These are phyloP conservation scores for Polypterus bichir DNA, from an alignment of 2,113 vertebrate species.

Conservation along the genomic window DNA sequence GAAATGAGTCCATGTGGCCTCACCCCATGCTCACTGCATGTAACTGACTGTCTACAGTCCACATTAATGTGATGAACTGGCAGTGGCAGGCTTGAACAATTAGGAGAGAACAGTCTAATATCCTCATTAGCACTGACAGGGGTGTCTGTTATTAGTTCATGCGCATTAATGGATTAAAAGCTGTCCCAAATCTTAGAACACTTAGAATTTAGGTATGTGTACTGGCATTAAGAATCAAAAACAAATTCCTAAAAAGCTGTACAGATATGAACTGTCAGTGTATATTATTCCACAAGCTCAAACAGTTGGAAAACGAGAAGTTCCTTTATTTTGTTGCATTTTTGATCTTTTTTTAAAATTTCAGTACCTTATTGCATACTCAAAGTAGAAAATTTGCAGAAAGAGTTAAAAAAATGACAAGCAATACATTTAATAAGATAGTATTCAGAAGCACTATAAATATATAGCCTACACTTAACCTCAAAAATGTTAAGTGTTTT, in stretches of 20 bases:
- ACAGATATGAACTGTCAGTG: neutral
- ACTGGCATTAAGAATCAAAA: constrained; percentile 24
- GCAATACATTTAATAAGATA: too few relatives aligned
- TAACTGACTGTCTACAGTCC: constrained; percentile 24
- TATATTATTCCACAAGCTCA: too few relatives aligned
- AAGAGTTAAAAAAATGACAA: too few relatives aligned
- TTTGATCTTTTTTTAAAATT: too few relatives aligned
- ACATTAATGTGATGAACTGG: constrained; percentile 47
- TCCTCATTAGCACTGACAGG: constrained; percentile 48
- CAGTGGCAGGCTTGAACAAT: constrained; percentile 26
- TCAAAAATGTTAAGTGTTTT: too few relatives aligned
- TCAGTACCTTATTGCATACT: too few relatives aligned
- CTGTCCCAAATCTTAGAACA: constrained; percentile 33
- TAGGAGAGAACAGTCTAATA: constrained; percentile 32
- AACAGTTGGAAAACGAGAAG: too few relatives aligned
- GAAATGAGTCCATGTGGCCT: constrained; percentile 12
- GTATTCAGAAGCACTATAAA: too few relatives aligned
- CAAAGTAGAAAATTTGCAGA: too few relatives aligned
- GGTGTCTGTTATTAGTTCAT: constrained; percentile 39
- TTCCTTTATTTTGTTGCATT: too few relatives aligned
- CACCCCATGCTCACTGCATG: constrained; percentile 17
- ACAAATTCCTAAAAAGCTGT: constrained; percentile 35
- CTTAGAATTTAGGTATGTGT: constrained; percentile 32
- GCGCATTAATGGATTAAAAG: constrained; percentile 48
- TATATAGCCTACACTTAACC: too few relatives aligned